These are phyloP conservation scores for Ricordea florida DNA, from an alignment of 92 coral and sea anemone genomes.

Conservation along the genomic window DNA sequence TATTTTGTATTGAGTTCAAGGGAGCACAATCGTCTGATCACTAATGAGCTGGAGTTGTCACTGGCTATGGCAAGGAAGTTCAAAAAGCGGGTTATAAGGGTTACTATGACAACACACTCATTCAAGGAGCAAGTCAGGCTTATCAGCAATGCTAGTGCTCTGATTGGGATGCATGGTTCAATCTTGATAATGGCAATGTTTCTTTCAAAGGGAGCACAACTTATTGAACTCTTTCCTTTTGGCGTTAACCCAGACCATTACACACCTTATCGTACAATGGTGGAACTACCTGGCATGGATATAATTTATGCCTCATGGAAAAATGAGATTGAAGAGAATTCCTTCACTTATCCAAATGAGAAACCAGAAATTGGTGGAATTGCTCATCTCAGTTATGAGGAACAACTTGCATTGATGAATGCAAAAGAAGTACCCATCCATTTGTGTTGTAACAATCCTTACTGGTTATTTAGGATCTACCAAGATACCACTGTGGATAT, in stretches of 20 bases:
- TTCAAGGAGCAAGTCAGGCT: slow-evolving; percentile 65
- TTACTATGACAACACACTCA: slow-evolving; percentile 86
- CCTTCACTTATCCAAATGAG: slow-evolving; percentile 84
- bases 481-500: slow-evolving; percentile 92
- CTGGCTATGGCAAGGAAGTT: slow-evolving; percentile 76
- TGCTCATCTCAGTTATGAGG: slow-evolving; percentile 66
- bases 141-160: slow-evolving; percentile 73
- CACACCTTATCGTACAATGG: slow-evolving; percentile 87
- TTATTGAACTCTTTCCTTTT: slow-evolving; percentile 89
- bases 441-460: slow-evolving; percentile 85
- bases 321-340: slow-evolving; percentile 74
- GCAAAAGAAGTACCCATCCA: slow-evolving; percentile 78
- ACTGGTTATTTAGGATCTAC: slow-evolving; percentile 93
- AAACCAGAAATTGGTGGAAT: slow-evolving; percentile 92
- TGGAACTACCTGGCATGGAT: slow-evolving; percentile 72
- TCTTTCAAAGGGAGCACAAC: slow-evolving; percentile 68
- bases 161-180: slow-evolving; percentile 98
- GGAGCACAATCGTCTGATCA: slow-evolving; percentile 76
- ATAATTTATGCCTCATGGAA: slow-evolving; percentile 78
- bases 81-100: slow-evolving; percentile 68
- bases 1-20: slow-evolving; percentile 77
- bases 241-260: slow-evolving; percentile 81
- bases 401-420: slow-evolving; percentile 52
- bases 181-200: slow-evolving; percentile 84
- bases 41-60: slow-evolving; percentile 80